Conservation (phyloP, 2,888 invertebrate species). For the Micropterix aruncella region DNA sequence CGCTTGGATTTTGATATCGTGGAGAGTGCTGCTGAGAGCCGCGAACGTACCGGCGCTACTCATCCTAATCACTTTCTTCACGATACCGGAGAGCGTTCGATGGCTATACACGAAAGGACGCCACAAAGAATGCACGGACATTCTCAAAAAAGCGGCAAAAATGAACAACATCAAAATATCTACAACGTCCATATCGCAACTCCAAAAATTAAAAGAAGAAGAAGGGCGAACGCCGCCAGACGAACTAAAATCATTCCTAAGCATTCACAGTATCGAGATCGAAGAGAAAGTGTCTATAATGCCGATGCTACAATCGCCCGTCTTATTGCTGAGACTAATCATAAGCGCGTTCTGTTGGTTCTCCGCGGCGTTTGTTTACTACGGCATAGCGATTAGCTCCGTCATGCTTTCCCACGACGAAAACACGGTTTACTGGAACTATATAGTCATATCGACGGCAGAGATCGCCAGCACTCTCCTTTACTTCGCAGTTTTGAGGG, state of each 20-base stretch:
- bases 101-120: constrained; percentile 7
- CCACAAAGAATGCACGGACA: constrained; percentile 2
- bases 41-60: constrained; percentile 6
- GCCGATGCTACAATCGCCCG: neutral
- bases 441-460: neutral
- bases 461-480: neutral
- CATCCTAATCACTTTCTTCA: constrained; percentile 5
- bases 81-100: constrained; percentile 7
- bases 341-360: neutral
- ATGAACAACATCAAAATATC: constrained; percentile 8
- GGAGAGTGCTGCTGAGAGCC: constrained; percentile 5
- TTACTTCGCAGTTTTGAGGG: neutral
- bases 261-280: neutral
- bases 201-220: neutral
- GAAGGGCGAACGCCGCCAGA: no score
- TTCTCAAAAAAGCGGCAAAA: constrained; percentile 6
- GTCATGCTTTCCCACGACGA: neutral
- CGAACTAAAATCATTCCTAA: neutral
- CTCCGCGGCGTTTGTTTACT: neutral
- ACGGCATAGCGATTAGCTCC: neutral
- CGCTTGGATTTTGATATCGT: constrained; percentile 5
- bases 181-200: constrained; percentile 1
- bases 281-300: neutral
- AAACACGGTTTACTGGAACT: neutral
- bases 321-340: neutral